Evolutionary conservation across 2,888 invertebrate genomes (phyloP).

Genomic region (Thumatha senex): DNA sequence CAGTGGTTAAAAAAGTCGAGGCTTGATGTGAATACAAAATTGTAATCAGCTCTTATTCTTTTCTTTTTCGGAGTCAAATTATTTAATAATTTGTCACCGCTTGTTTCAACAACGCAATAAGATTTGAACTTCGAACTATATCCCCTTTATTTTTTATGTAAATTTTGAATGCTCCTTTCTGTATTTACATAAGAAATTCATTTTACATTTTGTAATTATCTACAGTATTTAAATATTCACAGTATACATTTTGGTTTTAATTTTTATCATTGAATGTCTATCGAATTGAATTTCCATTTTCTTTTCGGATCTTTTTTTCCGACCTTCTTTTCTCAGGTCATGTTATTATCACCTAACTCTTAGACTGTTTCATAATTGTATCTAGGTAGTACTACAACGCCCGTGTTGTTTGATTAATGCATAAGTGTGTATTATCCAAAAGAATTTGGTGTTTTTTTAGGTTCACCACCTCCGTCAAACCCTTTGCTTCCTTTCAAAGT

Average conservation of each 20-base stretch:
- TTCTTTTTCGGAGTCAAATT: constrained; percentile 25
- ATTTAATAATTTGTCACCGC: constrained; percentile 39
- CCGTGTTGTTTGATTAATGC: no score
- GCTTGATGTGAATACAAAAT: constrained; percentile 26
- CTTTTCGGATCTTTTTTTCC: no score
- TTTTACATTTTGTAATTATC: constrained; percentile 17
- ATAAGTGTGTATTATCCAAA: no score
- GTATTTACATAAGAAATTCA: constrained; percentile 13
- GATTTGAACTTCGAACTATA: constrained; percentile 10
- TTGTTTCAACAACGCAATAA: constrained; percentile 25
- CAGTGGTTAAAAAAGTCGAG: no score
- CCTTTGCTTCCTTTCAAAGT: no score
- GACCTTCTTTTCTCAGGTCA: no score
- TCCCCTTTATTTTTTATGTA: constrained; percentile 18
- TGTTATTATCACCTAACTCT: no score
- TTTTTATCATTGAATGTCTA: constrained; percentile 18
- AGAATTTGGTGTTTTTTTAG: no score
- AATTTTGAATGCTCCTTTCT: constrained; percentile 29
- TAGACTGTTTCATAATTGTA: no score
- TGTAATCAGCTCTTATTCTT: constrained; percentile 22
- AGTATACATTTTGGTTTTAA: constrained; percentile 5
- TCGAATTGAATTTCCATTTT: no score
- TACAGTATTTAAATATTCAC: constrained; percentile 13
- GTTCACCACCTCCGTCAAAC: no score
- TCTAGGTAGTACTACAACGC: no score